Evolutionary conservation across 1,140 invertebrate genomes (phyloP), one percentile per base, ranked within the genome.

Genomic region (Pogonognathellus flavescens): DNA sequence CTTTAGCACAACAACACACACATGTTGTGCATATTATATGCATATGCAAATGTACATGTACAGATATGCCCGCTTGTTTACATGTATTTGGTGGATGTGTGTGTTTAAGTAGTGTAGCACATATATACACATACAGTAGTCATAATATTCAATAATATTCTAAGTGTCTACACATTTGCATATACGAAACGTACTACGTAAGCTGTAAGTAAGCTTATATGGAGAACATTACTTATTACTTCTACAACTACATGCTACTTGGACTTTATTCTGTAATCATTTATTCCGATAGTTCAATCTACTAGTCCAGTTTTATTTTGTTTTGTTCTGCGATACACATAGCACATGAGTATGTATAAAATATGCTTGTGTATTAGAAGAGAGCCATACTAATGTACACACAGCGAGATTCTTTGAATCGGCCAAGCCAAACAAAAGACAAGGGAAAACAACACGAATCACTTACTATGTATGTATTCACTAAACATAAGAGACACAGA

Each of bases 391-490:
- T 41, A 41, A 41, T 41, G 31, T 41, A 41, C 25, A 66, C 9
- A 66, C 62, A 66, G 62, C 14, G 14, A 66, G 62, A 76, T 76
- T 76, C 70, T 76, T 50, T 76, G 70, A 76, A 76, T 18, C 41
- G 22, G 70, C 41, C 41, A 76, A n/a, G 70, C 22, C 22, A 50
- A 76, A 50, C 70, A 8, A 50, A 50, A 76, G 14, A 31, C 31
- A 10, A 76, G 70, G 49, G 41, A 76, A 41, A 76, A 76, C 14
- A 66, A 76, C 70, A 76, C 25, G 16, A 76, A 25, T 76, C 70
- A 76, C 70, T 76, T 76, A 76, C 70, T 76, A 76, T 76, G 70
- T 76, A 76, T 76, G 70, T 76, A 76, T 76, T 76, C 70, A 76
- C 70, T 76, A 76, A 76, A 76, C 70, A 76, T 50, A 76, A 76